Percentiles rank a stretch among this genome's conserved stretches.
Conservation (phyloP, 2,113 vertebrate species). For the Erythrocercus mccallii region DNA sequence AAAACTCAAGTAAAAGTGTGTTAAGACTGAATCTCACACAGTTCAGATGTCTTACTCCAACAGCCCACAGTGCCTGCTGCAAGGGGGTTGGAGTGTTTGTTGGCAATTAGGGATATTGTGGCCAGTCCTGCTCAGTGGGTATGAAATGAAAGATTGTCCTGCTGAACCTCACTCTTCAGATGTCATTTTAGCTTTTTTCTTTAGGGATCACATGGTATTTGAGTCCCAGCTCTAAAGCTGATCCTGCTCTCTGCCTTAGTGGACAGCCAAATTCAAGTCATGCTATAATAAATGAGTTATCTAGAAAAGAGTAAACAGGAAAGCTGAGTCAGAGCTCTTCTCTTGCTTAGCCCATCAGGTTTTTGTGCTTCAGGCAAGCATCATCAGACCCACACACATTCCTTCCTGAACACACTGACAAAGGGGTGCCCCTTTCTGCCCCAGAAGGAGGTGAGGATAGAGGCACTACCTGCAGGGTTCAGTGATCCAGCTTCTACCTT, state of each 20-base stretch:
- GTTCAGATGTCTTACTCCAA: not conserved
- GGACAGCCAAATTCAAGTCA: not conserved
- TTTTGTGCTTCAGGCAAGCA: not conserved
- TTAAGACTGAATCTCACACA: not conserved
- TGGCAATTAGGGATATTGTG: not conserved
- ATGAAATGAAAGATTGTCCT: not conserved
- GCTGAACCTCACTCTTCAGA: not conserved
- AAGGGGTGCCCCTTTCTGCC: not conserved
- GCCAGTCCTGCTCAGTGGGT: not conserved
- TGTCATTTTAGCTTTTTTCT: not conserved
- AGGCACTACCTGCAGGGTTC: not conserved
- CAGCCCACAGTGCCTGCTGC: not conserved
- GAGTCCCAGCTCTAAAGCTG: not conserved
- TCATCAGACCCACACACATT: not conserved
- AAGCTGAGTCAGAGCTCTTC: not conserved
- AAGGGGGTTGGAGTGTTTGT: not conserved
- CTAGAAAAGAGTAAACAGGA: not conserved
- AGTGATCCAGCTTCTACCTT: not conserved
- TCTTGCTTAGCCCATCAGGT: not conserved
- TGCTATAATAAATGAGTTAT: not conserved
- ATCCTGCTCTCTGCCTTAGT: not conserved
- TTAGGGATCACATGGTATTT: not conserved
- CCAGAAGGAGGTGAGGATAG: not conserved
- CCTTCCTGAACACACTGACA: rapidly evolving
- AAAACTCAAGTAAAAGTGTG: not conserved